Evolutionary conservation across 2,888 invertebrate genomes (phyloP).

Genomic region (Melitaea athalia): DNA sequence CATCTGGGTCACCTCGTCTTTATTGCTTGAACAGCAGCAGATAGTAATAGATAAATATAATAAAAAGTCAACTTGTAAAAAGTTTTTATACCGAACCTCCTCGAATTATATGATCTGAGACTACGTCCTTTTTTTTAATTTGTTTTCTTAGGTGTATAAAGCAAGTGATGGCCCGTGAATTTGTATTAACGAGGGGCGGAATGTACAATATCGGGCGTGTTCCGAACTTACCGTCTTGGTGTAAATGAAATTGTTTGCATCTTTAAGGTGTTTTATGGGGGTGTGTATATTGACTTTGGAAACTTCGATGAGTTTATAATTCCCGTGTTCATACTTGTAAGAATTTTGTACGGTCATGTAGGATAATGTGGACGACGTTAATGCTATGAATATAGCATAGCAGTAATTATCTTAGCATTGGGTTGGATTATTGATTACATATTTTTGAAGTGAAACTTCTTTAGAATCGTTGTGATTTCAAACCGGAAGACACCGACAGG

Average conservation of each 20-base stretch:
- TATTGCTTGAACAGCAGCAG: too few relatives aligned
- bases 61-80: not conserved
- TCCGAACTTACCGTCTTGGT: slow-evolving; percentile 54
- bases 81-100: slow-evolving; percentile 5
- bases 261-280: slow-evolving; percentile 51
- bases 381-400: too few relatives aligned
- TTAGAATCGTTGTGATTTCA: too few relatives aligned
- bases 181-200: slow-evolving; percentile 65
- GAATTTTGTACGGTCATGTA: slow-evolving; percentile 21
- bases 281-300: slow-evolving; percentile 32
- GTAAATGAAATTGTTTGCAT: slow-evolving; percentile 74
- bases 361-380: not conserved
- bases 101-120: slow-evolving; percentile 1
- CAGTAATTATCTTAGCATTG: too few relatives aligned
- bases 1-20: too few relatives aligned
- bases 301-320: slow-evolving; percentile 32
- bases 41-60: too few relatives aligned
- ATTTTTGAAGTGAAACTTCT: too few relatives aligned
- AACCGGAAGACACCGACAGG: too few relatives aligned
- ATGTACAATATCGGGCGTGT: slow-evolving; percentile 66
- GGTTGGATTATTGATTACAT: too few relatives aligned
- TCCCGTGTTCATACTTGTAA: slow-evolving; percentile 9
- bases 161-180: slow-evolving; percentile 55
- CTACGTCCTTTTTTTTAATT: slow-evolving; percentile 38
- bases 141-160: slow-evolving; percentile 41